Percentiles rank a stretch among this genome's conserved stretches.
Evolutionary conservation across 2,113 vertebrate species (phyloP).

Genomic region (Coreoperca whiteheadi): DNA sequence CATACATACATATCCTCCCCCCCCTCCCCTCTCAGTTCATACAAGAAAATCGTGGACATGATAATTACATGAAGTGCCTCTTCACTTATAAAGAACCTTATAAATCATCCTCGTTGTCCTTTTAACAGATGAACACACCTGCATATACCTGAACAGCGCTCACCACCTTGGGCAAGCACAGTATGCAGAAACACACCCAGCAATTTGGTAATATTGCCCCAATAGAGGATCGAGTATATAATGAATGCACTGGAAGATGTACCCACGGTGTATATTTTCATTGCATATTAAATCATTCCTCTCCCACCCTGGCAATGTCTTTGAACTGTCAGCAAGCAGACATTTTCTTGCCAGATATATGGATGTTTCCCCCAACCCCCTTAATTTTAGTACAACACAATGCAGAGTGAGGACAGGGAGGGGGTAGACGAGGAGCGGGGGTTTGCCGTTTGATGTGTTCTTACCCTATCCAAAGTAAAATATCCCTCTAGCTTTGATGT

Average conservation of each 20-base stretch:
- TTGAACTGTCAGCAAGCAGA: conserved; percentile 78
- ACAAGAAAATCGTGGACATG: conserved; percentile 58
- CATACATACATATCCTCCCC: background rate
- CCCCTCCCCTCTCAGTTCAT: conserved; percentile 23
- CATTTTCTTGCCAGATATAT: conserved; percentile 73
- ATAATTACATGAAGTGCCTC: conserved; percentile 68
- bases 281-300: conserved; percentile 73
- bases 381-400: conserved; percentile 74
- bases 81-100: conserved; percentile 31
- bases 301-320: conserved; percentile 54
- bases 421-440: background rate
- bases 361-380: conserved; percentile 70
- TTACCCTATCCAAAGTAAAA: conserved; percentile 71
- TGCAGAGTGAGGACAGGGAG: conserved; percentile 47
- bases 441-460: conserved; percentile 78
- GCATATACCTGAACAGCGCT: conserved; percentile 49
- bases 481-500: conserved; percentile 76
- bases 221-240: conserved; percentile 56
- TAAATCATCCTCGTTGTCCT: conserved; percentile 64
- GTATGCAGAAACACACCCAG: conserved; percentile 50
- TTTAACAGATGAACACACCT: conserved; percentile 67
- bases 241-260: conserved; percentile 45
- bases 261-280: conserved; percentile 62
- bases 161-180: conserved; percentile 55
- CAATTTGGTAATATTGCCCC: conserved; percentile 72